Percentiles rank a stretch among this genome's conserved stretches.
Conservation (phyloP, 1,140 invertebrate genomes). For the Lethrus apterus region DNA sequence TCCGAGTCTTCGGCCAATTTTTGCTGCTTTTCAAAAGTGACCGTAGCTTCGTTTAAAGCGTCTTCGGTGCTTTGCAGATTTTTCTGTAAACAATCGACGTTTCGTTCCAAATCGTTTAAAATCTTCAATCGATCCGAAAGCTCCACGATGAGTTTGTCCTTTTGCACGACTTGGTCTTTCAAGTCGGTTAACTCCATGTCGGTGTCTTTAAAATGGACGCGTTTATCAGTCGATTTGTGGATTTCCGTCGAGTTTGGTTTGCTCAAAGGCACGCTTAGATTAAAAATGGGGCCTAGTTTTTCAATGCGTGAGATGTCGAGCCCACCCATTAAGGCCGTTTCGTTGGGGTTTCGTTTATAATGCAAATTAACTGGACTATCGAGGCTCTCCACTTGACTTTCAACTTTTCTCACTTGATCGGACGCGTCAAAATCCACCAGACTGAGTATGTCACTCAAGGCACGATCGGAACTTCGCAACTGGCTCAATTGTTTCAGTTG, state of each 20-base stretch:
- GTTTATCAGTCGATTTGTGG: slow-evolving; percentile 29
- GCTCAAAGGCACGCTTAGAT: slow-evolving; percentile 18
- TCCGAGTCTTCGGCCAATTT: slow-evolving; percentile 49
- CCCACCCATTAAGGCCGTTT: slow-evolving; percentile 42
- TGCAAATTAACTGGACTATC: slow-evolving; percentile 19
- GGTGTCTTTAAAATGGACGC: slow-evolving; percentile 35
- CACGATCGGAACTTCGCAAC: slow-evolving; percentile 44
- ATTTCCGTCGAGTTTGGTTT: slow-evolving; percentile 34
- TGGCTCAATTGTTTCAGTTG: slow-evolving; percentile 36
- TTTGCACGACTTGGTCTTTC: slow-evolving; percentile 19
- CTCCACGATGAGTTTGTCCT: slow-evolving; percentile 23
- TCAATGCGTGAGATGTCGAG: slow-evolving; percentile 35
- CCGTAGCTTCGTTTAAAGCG: slow-evolving; percentile 45
- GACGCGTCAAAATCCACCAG: slow-evolving; percentile 55
- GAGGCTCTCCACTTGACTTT: slow-evolving; percentile 40
- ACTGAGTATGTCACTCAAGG: slow-evolving; percentile 61
- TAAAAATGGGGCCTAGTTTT: slow-evolving; percentile 23
- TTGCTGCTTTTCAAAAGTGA: slow-evolving; percentile 51
- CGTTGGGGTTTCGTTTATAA: slow-evolving; percentile 44
- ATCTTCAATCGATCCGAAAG: slow-evolving; percentile 29
- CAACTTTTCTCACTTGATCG: slow-evolving; percentile 39
- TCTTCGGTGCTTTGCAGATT: slow-evolving; percentile 48
- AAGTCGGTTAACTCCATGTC: slow-evolving; percentile 21
- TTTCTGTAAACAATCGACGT: slow-evolving; percentile 45
- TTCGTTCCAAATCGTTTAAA: slow-evolving; percentile 47